These are phyloP conservation scores for Tipula confusa DNA, from an alignment of 2,888 invertebrate species.

Conservation along the genomic window DNA sequence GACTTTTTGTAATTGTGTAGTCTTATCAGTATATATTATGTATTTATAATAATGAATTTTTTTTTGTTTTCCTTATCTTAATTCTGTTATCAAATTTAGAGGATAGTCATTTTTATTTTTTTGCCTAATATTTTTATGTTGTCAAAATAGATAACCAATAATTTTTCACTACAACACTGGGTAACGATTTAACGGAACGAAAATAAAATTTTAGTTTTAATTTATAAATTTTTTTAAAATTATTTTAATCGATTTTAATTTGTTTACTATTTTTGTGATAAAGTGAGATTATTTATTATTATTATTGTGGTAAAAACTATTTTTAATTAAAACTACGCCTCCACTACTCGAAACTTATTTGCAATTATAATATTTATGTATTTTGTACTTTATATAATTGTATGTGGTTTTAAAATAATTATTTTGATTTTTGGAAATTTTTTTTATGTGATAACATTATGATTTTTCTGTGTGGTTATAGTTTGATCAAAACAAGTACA, in stretches of 20 bases:
- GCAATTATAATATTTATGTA: no score
- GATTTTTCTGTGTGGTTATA: not conserved
- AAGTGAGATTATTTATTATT: constrained; percentile 7
- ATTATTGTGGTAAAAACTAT: not conserved
- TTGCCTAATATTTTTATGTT: not conserved
- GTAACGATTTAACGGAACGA: not conserved
- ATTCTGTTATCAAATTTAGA: not conserved
- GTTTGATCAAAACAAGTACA: not conserved
- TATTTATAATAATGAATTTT: not conserved
- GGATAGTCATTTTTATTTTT: constrained; percentile 25
- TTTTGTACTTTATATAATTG: not conserved
- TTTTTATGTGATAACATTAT: not conserved
- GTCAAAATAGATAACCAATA: not conserved
- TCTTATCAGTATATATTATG: not conserved
- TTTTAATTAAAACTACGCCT: constrained; percentile 5
- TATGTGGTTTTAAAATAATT: not conserved
- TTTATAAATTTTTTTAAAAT: not conserved
- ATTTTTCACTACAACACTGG: not conserved
- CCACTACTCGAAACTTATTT: not conserved
- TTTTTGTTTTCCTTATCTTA: not conserved
- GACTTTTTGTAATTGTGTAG: not conserved
- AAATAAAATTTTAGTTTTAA: not conserved
- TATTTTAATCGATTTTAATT: not conserved
- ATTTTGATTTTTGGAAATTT: not conserved
- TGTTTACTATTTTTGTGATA: not conserved